A percentile compares a stretch with the other conserved stretches of the same genome.
These are phyloP conservation scores for Autographa pulchrina DNA, from an alignment of 2,888 invertebrate genomes.

Conservation along the genomic window DNA sequence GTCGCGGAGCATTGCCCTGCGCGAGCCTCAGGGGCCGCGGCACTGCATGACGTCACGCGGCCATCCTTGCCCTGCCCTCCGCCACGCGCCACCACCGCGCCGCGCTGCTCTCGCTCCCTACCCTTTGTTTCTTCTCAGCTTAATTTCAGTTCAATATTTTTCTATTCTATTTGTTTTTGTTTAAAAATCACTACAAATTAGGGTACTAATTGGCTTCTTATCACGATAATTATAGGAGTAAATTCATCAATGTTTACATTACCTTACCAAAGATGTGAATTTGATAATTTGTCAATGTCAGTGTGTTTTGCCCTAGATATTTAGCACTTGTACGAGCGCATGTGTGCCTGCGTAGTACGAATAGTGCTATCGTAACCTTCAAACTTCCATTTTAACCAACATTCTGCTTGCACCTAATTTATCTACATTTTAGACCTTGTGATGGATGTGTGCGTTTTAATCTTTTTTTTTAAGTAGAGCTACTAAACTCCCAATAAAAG, in stretches of 20 bases:
- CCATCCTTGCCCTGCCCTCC: slow-evolving; percentile 51
- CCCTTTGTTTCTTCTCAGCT: slow-evolving; percentile 23
- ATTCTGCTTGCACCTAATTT: background rate
- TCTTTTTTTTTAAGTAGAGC: background rate
- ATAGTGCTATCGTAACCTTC: background rate
- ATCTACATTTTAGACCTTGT: background rate
- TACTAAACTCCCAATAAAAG: background rate
- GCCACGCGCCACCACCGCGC: slow-evolving; percentile 6
- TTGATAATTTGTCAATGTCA: slow-evolving; percentile 4
- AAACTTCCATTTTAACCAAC: background rate
- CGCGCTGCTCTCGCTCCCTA: background rate
- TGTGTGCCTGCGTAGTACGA: background rate
- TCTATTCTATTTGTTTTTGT: background rate
- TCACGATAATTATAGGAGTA: background rate
- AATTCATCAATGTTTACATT: background rate
- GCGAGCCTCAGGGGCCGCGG: slow-evolving; percentile 55
- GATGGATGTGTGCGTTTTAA: background rate
- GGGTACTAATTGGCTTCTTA: background rate
- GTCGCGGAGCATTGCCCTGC: slow-evolving; percentile 75
- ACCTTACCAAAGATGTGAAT: slow-evolving; percentile 4
- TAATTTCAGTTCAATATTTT: slow-evolving; percentile 12
- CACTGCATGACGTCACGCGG: slow-evolving; percentile 68
- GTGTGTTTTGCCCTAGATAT: slow-evolving; percentile 3
- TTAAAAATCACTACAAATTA: background rate
- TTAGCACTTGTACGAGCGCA: background rate